phyloP scores from a whole-genome alignment of 2,113 vertebrate species.

The Myotis davidii region DNA sequence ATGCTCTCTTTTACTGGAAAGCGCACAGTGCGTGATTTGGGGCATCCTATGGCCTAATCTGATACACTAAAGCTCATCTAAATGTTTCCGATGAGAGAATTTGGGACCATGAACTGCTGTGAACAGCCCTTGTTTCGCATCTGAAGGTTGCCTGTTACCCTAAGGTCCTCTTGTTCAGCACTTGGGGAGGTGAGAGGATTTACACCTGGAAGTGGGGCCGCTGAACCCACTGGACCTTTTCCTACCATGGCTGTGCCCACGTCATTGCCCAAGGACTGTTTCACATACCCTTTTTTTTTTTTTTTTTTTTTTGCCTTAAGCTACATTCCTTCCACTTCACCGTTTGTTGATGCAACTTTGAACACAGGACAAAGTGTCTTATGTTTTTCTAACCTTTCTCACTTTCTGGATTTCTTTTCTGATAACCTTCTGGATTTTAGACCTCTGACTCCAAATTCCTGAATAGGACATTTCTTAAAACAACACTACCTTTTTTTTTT shows the following conservation, averaged over 20 bases:
- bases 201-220: constrained; percentile 51
- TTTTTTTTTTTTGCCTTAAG: constrained; percentile 63
- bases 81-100: constrained; percentile 68
- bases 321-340: constrained; percentile 71
- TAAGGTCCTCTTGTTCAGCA: constrained; percentile 37
- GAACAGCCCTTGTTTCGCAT: constrained; percentile 45
- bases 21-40: not conserved
- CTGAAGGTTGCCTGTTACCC: constrained; percentile 34
- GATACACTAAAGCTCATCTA: constrained; percentile 43
- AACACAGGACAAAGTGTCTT: constrained; percentile 56
- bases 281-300: constrained; percentile 37
- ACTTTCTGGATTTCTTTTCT: constrained; percentile 64
- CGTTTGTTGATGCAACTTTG: constrained; percentile 65
- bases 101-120: not conserved
- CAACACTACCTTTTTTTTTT: not conserved
- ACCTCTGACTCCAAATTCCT: constrained; percentile 52
- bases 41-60: constrained; percentile 31
- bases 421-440: constrained; percentile 69
- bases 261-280: not conserved
- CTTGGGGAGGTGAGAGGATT: constrained; percentile 13
- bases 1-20: constrained; percentile 61
- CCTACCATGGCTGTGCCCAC: not conserved
- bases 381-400: constrained; percentile 64
- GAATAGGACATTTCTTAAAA: constrained; percentile 62
- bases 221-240: constrained; percentile 51